These are phyloP conservation scores for Nebria brevicollis DNA, from an alignment of 2,888 invertebrate species.

Conservation along the genomic window DNA sequence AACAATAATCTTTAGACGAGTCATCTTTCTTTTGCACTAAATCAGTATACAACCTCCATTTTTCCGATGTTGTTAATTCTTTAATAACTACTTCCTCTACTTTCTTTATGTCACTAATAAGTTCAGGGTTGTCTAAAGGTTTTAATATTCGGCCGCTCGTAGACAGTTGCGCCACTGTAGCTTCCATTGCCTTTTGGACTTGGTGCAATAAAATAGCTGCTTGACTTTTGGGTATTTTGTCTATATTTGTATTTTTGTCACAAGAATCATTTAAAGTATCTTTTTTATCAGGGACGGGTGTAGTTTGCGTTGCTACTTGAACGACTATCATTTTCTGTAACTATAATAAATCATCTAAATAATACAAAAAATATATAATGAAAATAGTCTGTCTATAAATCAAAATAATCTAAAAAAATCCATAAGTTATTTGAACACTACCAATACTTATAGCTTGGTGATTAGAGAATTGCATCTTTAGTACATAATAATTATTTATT, in stretches of 20 bases:
- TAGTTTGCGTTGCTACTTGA: neutral
- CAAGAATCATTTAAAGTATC: neutral
- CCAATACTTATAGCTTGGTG: too few relatives aligned
- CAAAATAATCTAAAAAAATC: too few relatives aligned
- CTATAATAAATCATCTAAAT: neutral
- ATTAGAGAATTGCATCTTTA: too few relatives aligned
- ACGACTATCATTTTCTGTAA: constrained; percentile 34
- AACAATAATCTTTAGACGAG: constrained; percentile 32
- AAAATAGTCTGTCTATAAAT: too few relatives aligned
- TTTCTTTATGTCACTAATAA: neutral
- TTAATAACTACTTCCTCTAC: neutral
- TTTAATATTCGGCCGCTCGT: constrained; percentile 3
- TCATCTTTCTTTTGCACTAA: constrained; percentile 33
- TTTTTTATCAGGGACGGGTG: constrained; percentile 5
- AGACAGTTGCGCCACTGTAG: constrained; percentile 36
- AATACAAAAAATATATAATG: too few relatives aligned
- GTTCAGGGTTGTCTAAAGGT: neutral
- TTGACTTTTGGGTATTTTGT: constrained; percentile 20
- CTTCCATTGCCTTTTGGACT: constrained; percentile 41
- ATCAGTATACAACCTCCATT: constrained; percentile 38
- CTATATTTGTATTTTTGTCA: neutral
- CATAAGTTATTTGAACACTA: too few relatives aligned
- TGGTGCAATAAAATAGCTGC: constrained; percentile 30
- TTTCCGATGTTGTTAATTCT: constrained; percentile 32
- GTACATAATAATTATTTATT: too few relatives aligned